Percentiles rank a stretch among this genome's conserved stretches.
phyloP scores from a whole-genome alignment of 2,113 vertebrate species.

The Peromyscus californicus region DNA sequence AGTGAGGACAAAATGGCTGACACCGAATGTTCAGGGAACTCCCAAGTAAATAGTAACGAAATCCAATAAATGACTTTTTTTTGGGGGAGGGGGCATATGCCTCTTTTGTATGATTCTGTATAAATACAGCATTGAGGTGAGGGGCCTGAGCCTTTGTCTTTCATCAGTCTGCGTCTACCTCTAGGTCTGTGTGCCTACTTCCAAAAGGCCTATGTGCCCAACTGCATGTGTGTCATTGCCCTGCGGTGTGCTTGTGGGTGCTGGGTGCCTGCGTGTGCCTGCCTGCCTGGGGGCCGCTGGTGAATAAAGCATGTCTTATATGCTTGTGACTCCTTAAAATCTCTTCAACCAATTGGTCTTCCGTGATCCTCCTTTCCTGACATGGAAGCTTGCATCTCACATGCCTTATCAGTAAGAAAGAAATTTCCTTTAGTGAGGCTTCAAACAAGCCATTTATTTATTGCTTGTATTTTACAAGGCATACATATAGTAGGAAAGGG shows the following conservation, averaged over 20 bases:
- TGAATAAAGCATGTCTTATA: background rate
- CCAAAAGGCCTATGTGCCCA: background rate
- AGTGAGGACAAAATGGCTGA: too few species aligned
- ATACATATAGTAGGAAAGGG: background rate
- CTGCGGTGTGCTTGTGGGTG: background rate
- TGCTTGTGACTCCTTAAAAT: background rate
- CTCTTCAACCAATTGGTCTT: background rate
- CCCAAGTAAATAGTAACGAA: background rate
- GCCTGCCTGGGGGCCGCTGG: background rate
- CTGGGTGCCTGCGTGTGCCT: background rate
- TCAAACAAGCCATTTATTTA: background rate
- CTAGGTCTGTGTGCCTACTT: background rate
- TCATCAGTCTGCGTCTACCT: background rate
- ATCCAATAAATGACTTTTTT: background rate
- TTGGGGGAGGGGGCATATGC: too few species aligned
- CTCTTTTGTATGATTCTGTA: background rate
- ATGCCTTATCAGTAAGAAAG: background rate
- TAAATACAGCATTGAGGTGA: background rate
- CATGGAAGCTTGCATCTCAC: background rate
- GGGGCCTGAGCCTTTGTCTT: background rate
- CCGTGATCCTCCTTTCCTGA: background rate
- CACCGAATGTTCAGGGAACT: background rate
- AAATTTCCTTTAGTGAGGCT: background rate
- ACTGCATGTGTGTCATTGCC: too few species aligned
- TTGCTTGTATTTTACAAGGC: background rate